Evolutionary conservation across 2,888 invertebrate genomes (phyloP), one percentile per base, ranked within the genome.

Genomic region (Campaea margaritaria): DNA sequence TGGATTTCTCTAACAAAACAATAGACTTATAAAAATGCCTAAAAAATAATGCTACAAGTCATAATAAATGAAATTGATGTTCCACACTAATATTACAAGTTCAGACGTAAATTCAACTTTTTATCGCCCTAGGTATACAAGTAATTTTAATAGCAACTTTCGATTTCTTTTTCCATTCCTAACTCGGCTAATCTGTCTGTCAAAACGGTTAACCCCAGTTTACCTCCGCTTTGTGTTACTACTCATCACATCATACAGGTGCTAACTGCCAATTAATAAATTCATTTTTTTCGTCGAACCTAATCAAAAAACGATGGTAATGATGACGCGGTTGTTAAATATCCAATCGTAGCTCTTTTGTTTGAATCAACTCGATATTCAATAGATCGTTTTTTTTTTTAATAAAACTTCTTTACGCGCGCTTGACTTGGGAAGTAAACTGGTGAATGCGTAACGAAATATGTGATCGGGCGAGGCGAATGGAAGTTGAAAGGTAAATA

Each of bases 141-240:
- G 47, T 52, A 41, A n/a, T 12, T 45, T 57, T 42, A 31, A 46
- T 28, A 45, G 69, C 66, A 66, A 76, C 75, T 76, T 78, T 78
- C 78, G 57, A 70, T 74, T 72, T 76, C 68, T 66, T 64, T 70
- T 49, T 55, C 64, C 39, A 48, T 56, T 42, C 57, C 39, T 64
- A 56, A 61, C 48, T 43, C 46, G 28, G 50, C 57, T 70, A 72
- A 75, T 65, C 67, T 66, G 69, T 56, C 78, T 73, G 77, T 82
- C 82, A 81, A 73, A 73, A 73, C 53, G 67, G 54, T 78, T 74
- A 74, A 79, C 62, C 71, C 69, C 70, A 73, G 76, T 74, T 77
- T 73, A 75, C 79, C 71, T 78, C 76, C 68, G 74, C 74, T 65
- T 75, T 74, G 70, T 75, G 71, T 31, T 52, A 45, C 13, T 44